Percentiles rank a stretch among this genome's conserved stretches.
phyloP scores from a whole-genome alignment of 2,888 invertebrate genomes.

The Scelioninae gen. 2 region DNA sequence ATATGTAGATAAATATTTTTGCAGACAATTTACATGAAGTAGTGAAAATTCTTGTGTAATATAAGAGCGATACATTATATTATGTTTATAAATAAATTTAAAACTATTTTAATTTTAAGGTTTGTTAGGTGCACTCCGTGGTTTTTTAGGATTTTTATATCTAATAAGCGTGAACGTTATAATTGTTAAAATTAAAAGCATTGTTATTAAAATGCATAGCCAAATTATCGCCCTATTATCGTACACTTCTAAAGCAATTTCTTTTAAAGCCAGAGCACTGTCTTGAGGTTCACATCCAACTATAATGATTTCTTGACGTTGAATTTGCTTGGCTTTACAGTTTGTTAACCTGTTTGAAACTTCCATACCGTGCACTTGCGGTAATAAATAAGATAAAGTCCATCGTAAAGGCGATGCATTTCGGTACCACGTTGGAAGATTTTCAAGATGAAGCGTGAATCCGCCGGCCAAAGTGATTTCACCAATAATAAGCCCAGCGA shows the following conservation, averaged over 20 bases:
- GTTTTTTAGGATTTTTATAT: conserved; percentile 77
- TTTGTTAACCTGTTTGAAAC: conserved; percentile 66
- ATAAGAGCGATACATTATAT: too few species aligned
- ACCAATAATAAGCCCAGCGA: conserved; percentile 70
- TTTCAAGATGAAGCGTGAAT: conserved; percentile 70
- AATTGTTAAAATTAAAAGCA: conserved; percentile 79
- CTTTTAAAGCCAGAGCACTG: conserved; percentile 79
- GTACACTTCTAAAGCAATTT: conserved; percentile 75
- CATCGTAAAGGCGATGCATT: conserved; percentile 71
- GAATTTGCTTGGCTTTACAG: conserved; percentile 80
- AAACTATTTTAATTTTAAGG: too few species aligned
- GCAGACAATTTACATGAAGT: too few species aligned
- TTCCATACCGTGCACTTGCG: conserved; percentile 67
- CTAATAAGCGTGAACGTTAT: conserved; percentile 77
- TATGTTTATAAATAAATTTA: too few species aligned
- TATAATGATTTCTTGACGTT: conserved; percentile 91
- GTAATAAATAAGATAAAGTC: conserved; percentile 69
- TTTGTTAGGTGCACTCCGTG: conserved; percentile 79
- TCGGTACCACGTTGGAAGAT: conserved; percentile 71
- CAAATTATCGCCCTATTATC: conserved; percentile 75
- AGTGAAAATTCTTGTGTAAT: not conserved
- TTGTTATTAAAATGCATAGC: conserved; percentile 79
- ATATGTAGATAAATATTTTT: too few species aligned
- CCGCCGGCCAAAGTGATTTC: conserved; percentile 71
- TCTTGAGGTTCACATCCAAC: conserved; percentile 87